phyloP scores from a whole-genome alignment of 1,140 invertebrate genomes.

The Brachionus koreanus region DNA sequence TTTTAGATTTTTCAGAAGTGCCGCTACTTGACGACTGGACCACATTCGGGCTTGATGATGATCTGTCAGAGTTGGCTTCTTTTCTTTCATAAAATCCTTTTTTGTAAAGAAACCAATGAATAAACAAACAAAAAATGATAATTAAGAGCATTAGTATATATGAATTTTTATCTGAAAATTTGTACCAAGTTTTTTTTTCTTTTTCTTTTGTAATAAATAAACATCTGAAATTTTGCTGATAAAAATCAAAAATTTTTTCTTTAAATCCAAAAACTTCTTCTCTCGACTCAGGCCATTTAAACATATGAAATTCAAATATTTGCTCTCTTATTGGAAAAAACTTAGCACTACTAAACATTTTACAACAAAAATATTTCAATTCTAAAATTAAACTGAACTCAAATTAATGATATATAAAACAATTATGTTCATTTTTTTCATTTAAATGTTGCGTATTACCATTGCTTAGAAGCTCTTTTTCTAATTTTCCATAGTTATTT shows the following conservation, averaged over 20 bases:
- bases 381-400: neutral
- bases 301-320: neutral
- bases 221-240: neutral
- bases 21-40: no score
- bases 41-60: no score
- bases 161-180: neutral
- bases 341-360: neutral
- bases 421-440: no score
- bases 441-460: no score
- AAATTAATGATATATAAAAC: neutral
- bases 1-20: no score
- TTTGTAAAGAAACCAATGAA: neutral
- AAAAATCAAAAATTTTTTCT: neutral
- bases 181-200: neutral
- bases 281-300: neutral
- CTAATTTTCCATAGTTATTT: no score
- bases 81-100: neutral
- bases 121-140: neutral
- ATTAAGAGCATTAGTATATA: neutral
- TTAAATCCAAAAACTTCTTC: neutral
- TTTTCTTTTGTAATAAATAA: neutral
- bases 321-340: neutral
- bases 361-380: neutral
- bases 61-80: neutral
- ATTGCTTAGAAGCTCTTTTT: no score